A percentile compares a stretch with the other conserved stretches of the same genome.
Conservation (phyloP, 2,113 vertebrate species). For the Dicaeum eximium region DNA sequence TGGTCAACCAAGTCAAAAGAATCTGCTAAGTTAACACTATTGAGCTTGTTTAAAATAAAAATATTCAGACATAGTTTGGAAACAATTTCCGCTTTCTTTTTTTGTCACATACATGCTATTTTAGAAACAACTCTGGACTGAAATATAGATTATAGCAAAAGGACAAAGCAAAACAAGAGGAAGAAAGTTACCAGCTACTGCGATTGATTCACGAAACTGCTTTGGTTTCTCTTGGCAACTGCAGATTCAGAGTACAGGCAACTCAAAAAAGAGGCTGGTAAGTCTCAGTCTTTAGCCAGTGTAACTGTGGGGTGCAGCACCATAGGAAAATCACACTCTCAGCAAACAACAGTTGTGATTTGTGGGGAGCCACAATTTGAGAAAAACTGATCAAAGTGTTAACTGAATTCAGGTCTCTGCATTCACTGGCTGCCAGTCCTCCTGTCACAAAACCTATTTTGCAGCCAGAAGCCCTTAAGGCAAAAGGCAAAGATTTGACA, state of each 20-base stretch:
- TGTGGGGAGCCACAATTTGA: neutral
- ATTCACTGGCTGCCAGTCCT: neutral
- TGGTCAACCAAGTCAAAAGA: neutral
- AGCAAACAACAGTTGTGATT: neutral
- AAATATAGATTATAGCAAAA: neutral
- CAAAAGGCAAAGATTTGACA: neutral
- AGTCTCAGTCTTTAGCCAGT: neutral
- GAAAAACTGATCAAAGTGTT: neutral
- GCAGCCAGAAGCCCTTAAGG: neutral
- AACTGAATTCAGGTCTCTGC: neutral
- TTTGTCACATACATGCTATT: accelerated
- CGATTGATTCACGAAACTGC: neutral
- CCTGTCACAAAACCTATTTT: neutral
- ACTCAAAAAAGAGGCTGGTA: neutral
- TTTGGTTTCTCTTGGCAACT: neutral
- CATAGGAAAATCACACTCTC: neutral
- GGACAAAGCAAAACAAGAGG: neutral
- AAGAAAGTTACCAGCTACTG: neutral
- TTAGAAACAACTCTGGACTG: neutral
- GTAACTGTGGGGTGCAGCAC: neutral
- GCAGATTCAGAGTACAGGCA: neutral
- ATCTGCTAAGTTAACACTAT: neutral
- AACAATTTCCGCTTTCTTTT: neutral
- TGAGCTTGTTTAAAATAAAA: neutral
- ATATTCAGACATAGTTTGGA: neutral